Conservation (phyloP, 2,888 invertebrate species). For the Cephonodes hylas region DNA sequence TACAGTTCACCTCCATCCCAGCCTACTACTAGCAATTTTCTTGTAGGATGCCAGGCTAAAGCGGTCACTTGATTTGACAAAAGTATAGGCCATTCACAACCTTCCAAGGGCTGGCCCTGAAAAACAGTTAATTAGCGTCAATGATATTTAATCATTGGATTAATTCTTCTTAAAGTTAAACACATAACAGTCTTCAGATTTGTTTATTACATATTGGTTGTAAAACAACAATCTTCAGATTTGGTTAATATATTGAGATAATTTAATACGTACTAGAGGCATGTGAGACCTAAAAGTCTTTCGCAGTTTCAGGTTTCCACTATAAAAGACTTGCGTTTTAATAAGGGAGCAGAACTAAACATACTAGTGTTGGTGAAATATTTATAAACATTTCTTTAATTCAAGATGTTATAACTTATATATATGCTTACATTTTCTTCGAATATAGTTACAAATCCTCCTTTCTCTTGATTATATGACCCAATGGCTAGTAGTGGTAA, state of each 20-base stretch:
- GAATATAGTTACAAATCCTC: conserved; percentile 93
- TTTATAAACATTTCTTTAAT: no score
- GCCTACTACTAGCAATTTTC: conserved; percentile 89
- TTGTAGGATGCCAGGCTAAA: conserved; percentile 94
- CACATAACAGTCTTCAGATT: no score
- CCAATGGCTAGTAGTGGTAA: conserved; percentile 92
- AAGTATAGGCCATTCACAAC: conserved; percentile 88
- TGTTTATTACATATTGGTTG: no score
- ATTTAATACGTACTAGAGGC: background rate
- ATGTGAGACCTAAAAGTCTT: no score
- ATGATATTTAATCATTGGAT: background rate
- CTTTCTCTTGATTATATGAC: conserved; percentile 92
- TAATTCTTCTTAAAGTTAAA: background rate
- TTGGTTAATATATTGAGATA: background rate
- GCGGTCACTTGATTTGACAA: conserved; percentile 90
- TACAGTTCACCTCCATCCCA: conserved; percentile 96
- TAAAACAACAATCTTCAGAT: no score
- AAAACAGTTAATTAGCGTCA: conserved; percentile 25
- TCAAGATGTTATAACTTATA: no score
- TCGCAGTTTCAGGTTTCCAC: no score
- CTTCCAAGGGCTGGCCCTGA: conserved; percentile 88
- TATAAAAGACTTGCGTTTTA: no score
- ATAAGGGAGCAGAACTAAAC: no score
- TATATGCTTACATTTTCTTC: conserved; percentile 92
- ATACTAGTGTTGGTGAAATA: no score